Conservation (phyloP, 1,140 invertebrate species). For the Pentalonia nigronervosa region DNA sequence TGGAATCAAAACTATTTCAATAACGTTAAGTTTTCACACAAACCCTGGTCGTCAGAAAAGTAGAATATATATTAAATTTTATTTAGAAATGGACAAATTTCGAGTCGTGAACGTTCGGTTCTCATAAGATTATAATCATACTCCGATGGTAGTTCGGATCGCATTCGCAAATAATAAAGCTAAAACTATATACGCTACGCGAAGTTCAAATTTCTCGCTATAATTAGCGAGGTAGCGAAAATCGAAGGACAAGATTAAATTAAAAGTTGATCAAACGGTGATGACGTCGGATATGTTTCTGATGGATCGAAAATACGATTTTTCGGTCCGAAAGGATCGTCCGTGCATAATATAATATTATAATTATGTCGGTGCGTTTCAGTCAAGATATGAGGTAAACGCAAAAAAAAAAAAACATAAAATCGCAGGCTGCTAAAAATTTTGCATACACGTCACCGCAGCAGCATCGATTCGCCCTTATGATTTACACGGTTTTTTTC, state of each 20-base stretch:
- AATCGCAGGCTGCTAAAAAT: not conserved
- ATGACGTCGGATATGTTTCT: no score
- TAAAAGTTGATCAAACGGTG: no score
- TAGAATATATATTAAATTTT: not conserved
- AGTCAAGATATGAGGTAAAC: not conserved
- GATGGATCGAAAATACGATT: not conserved
- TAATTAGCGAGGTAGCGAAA: no score
- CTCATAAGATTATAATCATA: not conserved
- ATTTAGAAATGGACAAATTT: not conserved
- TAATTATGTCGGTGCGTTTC: not conserved
- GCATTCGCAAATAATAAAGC: not conserved
- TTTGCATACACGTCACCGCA: conserved; percentile 35
- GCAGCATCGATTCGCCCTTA: not conserved
- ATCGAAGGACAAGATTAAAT: no score
- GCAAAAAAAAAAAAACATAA: not conserved
- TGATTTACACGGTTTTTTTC: conserved; percentile 41
- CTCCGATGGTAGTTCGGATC: not conserved
- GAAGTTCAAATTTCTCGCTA: no score
- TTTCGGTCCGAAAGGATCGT: not conserved
- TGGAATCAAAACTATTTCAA: not conserved
- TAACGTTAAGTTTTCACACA: not conserved
- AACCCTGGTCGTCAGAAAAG: not conserved
- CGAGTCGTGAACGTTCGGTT: not conserved
- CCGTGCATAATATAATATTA: no score
- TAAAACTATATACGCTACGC: not conserved